phyloP scores from a whole-genome alignment of 2,888 invertebrate species.

The Epinotia demarniana region DNA sequence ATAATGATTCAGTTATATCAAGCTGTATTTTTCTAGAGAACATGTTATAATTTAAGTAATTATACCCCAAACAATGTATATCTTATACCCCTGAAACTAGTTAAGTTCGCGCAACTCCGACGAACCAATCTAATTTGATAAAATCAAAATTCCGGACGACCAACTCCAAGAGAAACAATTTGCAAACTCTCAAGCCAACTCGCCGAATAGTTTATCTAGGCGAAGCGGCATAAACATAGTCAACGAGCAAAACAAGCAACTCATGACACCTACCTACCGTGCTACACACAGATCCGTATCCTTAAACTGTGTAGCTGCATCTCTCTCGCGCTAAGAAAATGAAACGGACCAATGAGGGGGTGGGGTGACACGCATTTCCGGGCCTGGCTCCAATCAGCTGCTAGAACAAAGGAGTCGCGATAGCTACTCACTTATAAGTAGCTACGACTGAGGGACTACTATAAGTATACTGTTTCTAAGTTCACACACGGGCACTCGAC shows the following conservation, averaged over 20 bases:
- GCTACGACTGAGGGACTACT: conserved; percentile 75
- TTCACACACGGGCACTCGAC: conserved; percentile 69
- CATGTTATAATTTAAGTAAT: neutral
- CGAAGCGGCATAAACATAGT: conserved; percentile 70
- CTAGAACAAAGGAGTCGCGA: conserved; percentile 84
- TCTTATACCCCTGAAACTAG: conserved; percentile 33
- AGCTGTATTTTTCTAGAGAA: neutral
- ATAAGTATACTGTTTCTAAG: conserved; percentile 65
- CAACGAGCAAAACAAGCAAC: conserved; percentile 71
- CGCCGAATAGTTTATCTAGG: conserved; percentile 78
- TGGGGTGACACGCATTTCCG: conserved; percentile 85
- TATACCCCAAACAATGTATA: conserved; percentile 3
- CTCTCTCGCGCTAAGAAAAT: conserved; percentile 84
- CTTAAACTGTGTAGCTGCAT: conserved; percentile 79
- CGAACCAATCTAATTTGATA: conserved; percentile 63
- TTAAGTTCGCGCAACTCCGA: conserved; percentile 38
- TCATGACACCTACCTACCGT: conserved; percentile 77
- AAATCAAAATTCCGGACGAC: conserved; percentile 67
- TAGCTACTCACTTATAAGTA: conserved; percentile 83
- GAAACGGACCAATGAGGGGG: conserved; percentile 85
- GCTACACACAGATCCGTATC: conserved; percentile 78
- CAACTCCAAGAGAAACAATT: conserved; percentile 72
- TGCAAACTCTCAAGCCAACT: conserved; percentile 68
- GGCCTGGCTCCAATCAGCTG: conserved; percentile 85
- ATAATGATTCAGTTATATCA: neutral